These are phyloP conservation scores for Erethizon dorsatum DNA, from an alignment of 2,797 vertebrate genomes.

Conservation along the genomic window DNA sequence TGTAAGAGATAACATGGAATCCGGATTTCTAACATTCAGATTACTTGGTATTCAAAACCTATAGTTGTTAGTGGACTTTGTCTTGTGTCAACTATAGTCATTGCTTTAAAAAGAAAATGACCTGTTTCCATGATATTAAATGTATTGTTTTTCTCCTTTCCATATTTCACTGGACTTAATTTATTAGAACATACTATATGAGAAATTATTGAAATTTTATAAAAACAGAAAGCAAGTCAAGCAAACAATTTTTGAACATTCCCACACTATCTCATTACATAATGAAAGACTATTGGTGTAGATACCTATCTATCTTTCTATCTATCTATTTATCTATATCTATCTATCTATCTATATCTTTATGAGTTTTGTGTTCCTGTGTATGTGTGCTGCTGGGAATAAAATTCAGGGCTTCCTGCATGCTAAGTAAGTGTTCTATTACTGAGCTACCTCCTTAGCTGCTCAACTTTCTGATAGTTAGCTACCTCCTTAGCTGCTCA, in stretches of 20 bases:
- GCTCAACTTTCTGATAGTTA: neutral
- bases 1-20: neutral
- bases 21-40: neutral
- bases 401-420: neutral
- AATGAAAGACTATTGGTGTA: neutral
- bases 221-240: conserved; percentile 1
- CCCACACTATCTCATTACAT: neutral
- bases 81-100: neutral
- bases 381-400: neutral
- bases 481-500: too few species aligned
- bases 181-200: neutral
- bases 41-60: neutral
- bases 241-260: neutral
- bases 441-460: neutral
- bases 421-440: neutral
- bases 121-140: neutral
- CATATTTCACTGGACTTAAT: neutral
- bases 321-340: too few species aligned
- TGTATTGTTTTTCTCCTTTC: neutral
- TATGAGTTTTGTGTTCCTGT: neutral
- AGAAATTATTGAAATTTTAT: neutral
- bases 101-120: neutral
- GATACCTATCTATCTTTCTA: neutral
- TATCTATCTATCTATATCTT: neutral
- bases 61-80: neutral